Base-by-base conservation (phyloP, 2,113 vertebrate species). In the Bothrops jararaca region DNA sequence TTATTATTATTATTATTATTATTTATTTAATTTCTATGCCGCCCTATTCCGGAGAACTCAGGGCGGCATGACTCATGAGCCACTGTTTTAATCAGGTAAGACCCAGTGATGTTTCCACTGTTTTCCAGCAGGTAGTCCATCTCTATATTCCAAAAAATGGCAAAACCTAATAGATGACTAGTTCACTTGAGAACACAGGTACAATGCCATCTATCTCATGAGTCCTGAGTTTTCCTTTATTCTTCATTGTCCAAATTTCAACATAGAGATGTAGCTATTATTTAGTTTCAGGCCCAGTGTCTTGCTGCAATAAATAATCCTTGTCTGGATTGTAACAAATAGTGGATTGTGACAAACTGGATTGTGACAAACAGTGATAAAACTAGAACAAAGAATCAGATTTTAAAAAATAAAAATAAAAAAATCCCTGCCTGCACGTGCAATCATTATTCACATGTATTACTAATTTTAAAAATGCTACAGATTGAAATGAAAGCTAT, bases 301-400 rank as follows among this genome's bases (percentile, higher is more conserved):
- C 88, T 53, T 93, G 9, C 42, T 34, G 48, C 60, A 91, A 48
- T 94, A 74, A 1, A 1, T 80, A 54, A 93, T n/a, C 58, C 92
- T 93, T 92, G 94, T 24, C 90, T 91, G 48, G 89, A 64, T 89
- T 50, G 89, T 45, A 50, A 94, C 34, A n/a, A n/a, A n/a, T n/a
- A n/a, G n/a, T n/a, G n/a, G n/a, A n/a, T n/a, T n/a, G n/a, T n/a
- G n/a, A n/a, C n/a, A n/a, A n/a, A n/a, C n/a, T n/a, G n/a, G n/a
- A n/a, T n/a, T n/a, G n/a, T n/a, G 91, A 93, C 93, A 93, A 29
- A 93, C 92, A 93, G 93, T 92, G 92, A 60, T 93, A 91, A 89
- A 60, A 22, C 88, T 91, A 91, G 92, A 93, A 7, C 2, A 80
- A 95, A 95, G 50, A 7, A 6, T 4, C 2, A 91, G 45, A 8